A percentile compares a stretch with the other conserved stretches of the same genome.
Evolutionary conservation across 2,113 vertebrate species (phyloP).

Genomic region (Ivindomyrus marchei): DNA sequence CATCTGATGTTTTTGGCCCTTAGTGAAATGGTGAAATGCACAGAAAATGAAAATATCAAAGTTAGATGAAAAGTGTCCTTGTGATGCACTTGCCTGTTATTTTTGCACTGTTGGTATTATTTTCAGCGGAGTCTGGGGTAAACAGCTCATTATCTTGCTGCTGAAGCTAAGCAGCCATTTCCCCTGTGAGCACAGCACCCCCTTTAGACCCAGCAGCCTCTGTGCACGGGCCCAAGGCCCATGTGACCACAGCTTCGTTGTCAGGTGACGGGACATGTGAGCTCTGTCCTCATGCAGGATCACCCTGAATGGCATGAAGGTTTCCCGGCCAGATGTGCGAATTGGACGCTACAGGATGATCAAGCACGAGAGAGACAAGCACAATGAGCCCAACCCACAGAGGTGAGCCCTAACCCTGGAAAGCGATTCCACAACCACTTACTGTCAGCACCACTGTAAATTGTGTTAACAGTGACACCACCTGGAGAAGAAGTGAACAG

Average conservation of each 20-base stretch:
- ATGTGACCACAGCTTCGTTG: not conserved
- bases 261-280: not conserved
- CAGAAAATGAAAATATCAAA: not conserved
- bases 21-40: not conserved
- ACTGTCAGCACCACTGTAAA: not conserved
- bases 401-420: slow-evolving; percentile 62
- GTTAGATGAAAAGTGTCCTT: not conserved
- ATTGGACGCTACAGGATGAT: slow-evolving; percentile 98
- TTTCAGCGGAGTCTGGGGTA: not conserved
- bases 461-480: slow-evolving; percentile 1
- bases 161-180: not conserved
- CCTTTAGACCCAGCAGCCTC: not conserved
- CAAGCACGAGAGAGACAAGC: slow-evolving; percentile 96
- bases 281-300: slow-evolving; percentile 67
- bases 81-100: not conserved
- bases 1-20: not conserved
- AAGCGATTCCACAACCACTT: not conserved
- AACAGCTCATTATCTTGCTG: not conserved
- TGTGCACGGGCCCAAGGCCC: not conserved
- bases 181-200: not conserved
- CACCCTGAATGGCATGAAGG: slow-evolving; percentile 97
- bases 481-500: not conserved
- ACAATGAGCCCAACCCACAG: slow-evolving; percentile 98
- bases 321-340: slow-evolving; percentile 90
- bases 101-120: not conserved